Conservation (phyloP, 2,113 vertebrate genomes). For the Xyliphius kryptos region DNA sequence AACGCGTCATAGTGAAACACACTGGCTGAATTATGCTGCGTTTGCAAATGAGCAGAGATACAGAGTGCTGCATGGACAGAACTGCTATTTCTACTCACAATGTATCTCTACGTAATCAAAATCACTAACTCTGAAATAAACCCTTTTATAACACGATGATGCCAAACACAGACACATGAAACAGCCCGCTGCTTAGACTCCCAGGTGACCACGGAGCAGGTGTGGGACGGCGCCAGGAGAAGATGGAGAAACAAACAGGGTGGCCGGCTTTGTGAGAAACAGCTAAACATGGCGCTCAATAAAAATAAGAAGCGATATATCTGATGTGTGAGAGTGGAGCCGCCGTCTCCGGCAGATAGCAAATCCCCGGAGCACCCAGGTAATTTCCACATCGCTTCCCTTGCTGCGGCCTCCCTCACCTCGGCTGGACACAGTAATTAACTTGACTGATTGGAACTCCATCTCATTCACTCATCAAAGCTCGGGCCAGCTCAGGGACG, state of each 20-base stretch:
- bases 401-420: constrained; percentile 46
- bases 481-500: constrained; percentile 42
- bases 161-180: background rate
- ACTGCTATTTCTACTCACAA: background rate
- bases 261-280: background rate
- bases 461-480: constrained; percentile 51
- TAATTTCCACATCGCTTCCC: constrained; percentile 33
- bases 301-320: constrained; percentile 27
- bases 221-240: background rate
- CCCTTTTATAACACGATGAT: background rate
- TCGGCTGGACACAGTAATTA: constrained; percentile 61
- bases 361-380: constrained; percentile 39
- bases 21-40: background rate
- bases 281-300: constrained; percentile 9
- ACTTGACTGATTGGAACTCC: constrained; percentile 57
- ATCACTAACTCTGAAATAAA: too few relatives aligned
- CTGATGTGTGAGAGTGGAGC: constrained; percentile 40
- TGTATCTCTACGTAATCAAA: background rate
- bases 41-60: background rate
- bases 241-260: constrained; percentile 1
- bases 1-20: too few relatives aligned
- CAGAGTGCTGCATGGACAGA: background rate
- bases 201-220: background rate
- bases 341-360: constrained; percentile 34
- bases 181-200: background rate